These are phyloP conservation scores for Spheniscus mendiculus DNA, from an alignment of 2,113 vertebrate species.

Conservation along the genomic window DNA sequence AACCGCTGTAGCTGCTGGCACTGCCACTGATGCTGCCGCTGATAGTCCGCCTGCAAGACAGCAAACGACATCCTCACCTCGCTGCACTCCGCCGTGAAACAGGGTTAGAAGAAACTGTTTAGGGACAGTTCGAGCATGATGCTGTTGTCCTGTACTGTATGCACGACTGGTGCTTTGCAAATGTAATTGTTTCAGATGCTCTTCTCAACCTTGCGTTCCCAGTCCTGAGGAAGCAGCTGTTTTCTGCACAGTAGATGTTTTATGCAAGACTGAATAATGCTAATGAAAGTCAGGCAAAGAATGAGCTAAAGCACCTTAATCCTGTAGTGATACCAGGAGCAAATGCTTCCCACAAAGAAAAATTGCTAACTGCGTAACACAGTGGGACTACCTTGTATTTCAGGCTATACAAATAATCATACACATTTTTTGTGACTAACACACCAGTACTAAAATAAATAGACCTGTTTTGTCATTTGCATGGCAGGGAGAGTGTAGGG, in stretches of 20 bases:
- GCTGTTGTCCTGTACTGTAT: neutral
- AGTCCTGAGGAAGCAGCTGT: neutral
- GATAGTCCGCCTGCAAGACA: conserved; percentile 81
- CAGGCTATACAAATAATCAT: neutral
- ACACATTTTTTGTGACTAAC: neutral
- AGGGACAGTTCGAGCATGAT: neutral
- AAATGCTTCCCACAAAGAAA: neutral
- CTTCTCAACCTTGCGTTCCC: neutral
- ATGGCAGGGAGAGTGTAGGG: neutral
- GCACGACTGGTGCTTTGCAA: neutral
- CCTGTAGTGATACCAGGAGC: neutral
- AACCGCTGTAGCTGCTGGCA: conserved; percentile 91
- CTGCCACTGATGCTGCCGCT: conserved; percentile 91
- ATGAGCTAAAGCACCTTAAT: neutral
- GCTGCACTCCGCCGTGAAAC: accelerated
- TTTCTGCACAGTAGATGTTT: neutral
- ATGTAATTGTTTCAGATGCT: neutral
- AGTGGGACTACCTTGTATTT: neutral
- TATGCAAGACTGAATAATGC: neutral
- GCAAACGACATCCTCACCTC: neutral
- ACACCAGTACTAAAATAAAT: neutral
- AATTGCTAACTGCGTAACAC: neutral
- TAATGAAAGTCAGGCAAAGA: neutral
- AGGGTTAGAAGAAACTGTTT: neutral
- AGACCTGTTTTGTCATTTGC: neutral